A percentile compares a stretch with the other conserved stretches of the same genome.
Evolutionary conservation across 2,113 vertebrate genomes (phyloP).

Genomic region (Chaetura pelagica): DNA sequence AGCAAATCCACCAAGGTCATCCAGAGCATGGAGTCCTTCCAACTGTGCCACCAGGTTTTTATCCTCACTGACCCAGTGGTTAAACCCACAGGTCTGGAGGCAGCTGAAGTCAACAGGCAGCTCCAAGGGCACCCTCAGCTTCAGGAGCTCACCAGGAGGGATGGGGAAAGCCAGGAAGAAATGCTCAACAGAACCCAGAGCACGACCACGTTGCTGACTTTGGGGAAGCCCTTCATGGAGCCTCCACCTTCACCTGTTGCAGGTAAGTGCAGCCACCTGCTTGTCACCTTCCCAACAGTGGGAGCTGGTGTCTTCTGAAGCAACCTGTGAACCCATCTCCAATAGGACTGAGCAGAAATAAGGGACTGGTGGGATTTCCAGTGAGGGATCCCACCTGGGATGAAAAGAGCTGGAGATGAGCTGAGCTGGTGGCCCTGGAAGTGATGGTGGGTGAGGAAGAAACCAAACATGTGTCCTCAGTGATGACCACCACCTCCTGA

Average conservation of each 20-base stretch:
- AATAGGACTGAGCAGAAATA: neutral
- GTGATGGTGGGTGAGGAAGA: neutral
- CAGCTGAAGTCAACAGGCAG: neutral
- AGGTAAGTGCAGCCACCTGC: neutral
- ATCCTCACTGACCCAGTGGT: neutral
- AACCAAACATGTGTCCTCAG: accelerated
- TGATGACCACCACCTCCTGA: neutral
- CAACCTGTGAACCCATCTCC: neutral
- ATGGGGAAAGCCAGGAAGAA: neutral
- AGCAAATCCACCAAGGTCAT: neutral
- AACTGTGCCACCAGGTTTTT: neutral
- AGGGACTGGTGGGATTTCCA: neutral
- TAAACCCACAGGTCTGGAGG: constrained; percentile 73
- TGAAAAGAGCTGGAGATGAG: accelerated
- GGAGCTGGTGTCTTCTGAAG: neutral
- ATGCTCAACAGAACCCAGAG: neutral
- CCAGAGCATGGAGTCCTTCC: neutral
- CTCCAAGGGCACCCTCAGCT: neutral
- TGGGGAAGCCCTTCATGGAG: neutral
- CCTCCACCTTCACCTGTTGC: neutral
- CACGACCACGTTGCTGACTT: neutral
- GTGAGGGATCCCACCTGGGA: neutral
- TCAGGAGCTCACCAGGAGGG: neutral
- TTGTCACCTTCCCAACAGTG: neutral
- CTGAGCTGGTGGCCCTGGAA: neutral